Percentiles rank a stretch among this genome's conserved stretches.
Conservation (phyloP, 1,140 invertebrate species). For the Zaprionus lachaisei region DNA sequence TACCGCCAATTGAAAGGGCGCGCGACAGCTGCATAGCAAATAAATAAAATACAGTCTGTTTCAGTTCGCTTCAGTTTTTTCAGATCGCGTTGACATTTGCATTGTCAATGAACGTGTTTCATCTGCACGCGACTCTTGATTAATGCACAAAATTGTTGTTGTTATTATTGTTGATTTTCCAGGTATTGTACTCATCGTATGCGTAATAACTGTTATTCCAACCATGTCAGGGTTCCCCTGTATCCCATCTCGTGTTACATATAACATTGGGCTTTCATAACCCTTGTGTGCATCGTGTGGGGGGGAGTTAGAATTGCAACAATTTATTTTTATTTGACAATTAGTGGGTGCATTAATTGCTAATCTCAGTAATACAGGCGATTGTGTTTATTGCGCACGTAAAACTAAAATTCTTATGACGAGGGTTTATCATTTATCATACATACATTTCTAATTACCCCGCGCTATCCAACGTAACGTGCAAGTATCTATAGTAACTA, state of each 20-base stretch:
- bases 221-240: not conserved
- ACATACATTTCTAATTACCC: conserved; percentile 36
- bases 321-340: conserved; percentile 55
- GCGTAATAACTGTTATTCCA: conserved; percentile 65
- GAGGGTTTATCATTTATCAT: conserved; percentile 32
- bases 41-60: conserved; percentile 1
- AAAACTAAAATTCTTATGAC: not conserved
- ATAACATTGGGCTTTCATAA: conserved; percentile 39
- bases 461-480: conserved; percentile 3
- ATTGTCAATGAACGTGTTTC: conserved; percentile 20
- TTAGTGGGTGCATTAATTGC: conserved; percentile 60
- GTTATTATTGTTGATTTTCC: conserved; percentile 3
- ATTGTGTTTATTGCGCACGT: conserved; percentile 17
- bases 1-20: conserved; percentile 72
- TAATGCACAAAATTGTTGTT: conserved; percentile 17
- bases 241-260: conserved; percentile 52
- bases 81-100: conserved; percentile 23
- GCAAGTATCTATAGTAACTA: not conserved
- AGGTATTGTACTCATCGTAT: conserved; percentile 26
- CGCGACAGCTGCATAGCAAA: conserved; percentile 27
- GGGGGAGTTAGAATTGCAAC: conserved; percentile 14
- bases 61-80: not conserved
- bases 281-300: conserved; percentile 27
- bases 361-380: conserved; percentile 31
- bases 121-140: not conserved